Evolutionary conservation across 1,140 invertebrate species (phyloP), one percentile per base, ranked within the genome.

Genomic region (Hylaeus volcanicus): DNA sequence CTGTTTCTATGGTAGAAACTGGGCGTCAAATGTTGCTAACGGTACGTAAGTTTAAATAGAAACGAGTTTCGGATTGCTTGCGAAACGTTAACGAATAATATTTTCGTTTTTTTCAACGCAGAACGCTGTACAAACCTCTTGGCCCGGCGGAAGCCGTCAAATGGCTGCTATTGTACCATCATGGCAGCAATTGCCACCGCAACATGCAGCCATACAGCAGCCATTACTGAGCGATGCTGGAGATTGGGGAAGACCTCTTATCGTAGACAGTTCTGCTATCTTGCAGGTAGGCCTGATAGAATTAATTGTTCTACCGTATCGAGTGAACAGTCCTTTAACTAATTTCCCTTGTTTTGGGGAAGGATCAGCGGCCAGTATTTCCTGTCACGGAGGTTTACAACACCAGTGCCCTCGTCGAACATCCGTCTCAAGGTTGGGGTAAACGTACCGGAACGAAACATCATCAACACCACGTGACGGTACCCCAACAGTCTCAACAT

Each of bases 1-100:
- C 97, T n/a, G 97, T 98, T 5, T 98, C 97, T n/a, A 97, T 98
- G 95, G 96, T 98, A 53, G 97, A 98, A 92, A 94, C 93, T 78
- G 95, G 96, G 5, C 94, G 95, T 82, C 95, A 96, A 90, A 96
- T 96, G 96, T 89, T 96, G 41, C 87, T 96, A 37, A 96, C 95
- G 3, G 94, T 94, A 93, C 92, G 92, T 92, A 65, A 6, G 0
- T 1, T 43, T n/a, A 1, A 4, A 37, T 4, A 0, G 1, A 37
- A 39, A 39, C 5, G n/a, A 55, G 3, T 26, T n/a, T 0, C 0
- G 11, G 1, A n/a, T 53, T 6, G 8, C 3, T 39, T 45, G 3
- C 11, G 14, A 70, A n/a, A 12, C 3, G 14, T 63, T 11, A 3
- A 11, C 3, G 3, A 41, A 41, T 1, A 26, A 8, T 26, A 41